Percentiles rank a stretch among this genome's conserved stretches.
phyloP scores from a whole-genome alignment of 2,888 invertebrate species.

The Nomada fabriciana region DNA sequence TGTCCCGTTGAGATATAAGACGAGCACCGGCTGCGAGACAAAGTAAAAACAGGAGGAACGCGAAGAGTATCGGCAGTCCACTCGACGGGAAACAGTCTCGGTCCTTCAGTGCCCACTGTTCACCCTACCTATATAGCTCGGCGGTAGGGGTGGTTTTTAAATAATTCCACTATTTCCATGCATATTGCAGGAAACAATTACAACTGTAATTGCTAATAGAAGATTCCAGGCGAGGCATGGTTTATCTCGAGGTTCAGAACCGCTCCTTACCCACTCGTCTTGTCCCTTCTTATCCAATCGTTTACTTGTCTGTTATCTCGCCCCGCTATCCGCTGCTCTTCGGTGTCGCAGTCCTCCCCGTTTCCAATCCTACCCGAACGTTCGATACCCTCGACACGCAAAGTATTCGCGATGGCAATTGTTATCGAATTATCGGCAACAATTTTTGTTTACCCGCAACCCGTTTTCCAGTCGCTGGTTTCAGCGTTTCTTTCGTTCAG shows the following conservation, averaged over 20 bases:
- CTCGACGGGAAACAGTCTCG: constrained; percentile 54
- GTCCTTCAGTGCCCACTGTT: constrained; percentile 41
- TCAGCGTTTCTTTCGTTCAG: too few relatives aligned
- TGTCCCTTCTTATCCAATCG: constrained; percentile 50
- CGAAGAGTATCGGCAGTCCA: constrained; percentile 63
- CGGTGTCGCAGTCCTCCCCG: constrained; percentile 28
- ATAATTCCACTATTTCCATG: constrained; percentile 84
- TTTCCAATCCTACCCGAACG: constrained; percentile 62
- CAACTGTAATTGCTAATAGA: constrained; percentile 85
- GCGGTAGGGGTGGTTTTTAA: constrained; percentile 81
- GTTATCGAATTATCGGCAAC: constrained; percentile 23
- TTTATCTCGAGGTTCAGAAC: constrained; percentile 82
- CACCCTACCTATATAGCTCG: constrained; percentile 27
- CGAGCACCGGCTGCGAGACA: constrained; percentile 23
- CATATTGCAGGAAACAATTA: constrained; percentile 85
- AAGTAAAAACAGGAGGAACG: constrained; percentile 54
- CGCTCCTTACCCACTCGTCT: constrained; percentile 70
- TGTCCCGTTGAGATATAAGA: constrained; percentile 63
- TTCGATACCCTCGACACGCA: constrained; percentile 57
- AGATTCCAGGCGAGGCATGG: constrained; percentile 83
- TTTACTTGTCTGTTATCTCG: constrained; percentile 52
- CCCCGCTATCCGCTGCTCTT: constrained; percentile 25
- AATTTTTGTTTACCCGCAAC: too few relatives aligned
- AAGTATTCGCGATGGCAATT: constrained; percentile 44
- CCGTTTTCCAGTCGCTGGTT: too few relatives aligned